phyloP scores from a whole-genome alignment of 1,140 invertebrate species.

The Drosophila mauritiana region DNA sequence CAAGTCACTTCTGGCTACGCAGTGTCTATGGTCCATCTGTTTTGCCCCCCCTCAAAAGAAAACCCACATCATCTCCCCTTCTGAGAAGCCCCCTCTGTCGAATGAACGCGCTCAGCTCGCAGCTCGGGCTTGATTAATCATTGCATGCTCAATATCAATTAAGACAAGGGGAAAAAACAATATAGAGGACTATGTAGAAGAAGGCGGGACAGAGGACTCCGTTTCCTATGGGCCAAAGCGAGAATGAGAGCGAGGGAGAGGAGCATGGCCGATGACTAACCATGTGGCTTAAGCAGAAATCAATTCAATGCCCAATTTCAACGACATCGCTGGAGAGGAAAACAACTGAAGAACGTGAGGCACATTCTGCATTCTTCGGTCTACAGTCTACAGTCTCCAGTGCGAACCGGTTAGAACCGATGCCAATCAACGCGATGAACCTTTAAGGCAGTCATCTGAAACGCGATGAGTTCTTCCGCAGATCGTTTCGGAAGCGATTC shows the following conservation, averaged over 20 bases:
- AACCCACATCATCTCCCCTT: background rate
- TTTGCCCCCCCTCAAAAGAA: background rate
- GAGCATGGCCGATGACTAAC: constrained; percentile 54
- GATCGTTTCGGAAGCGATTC: background rate
- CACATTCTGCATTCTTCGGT: constrained; percentile 1
- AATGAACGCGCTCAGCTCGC: constrained; percentile 20
- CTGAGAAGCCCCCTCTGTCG: background rate
- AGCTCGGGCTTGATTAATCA: constrained; percentile 46
- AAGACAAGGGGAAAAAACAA: constrained; percentile 26
- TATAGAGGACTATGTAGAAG: too few species aligned
- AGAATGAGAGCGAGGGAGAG: background rate
- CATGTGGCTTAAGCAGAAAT: constrained; percentile 59
- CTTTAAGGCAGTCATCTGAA: constrained; percentile 34
- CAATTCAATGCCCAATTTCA: constrained; percentile 59
- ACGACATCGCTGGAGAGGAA: background rate
- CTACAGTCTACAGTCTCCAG: constrained; percentile 30
- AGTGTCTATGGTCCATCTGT: constrained; percentile 26
- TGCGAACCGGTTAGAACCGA: constrained; percentile 64
- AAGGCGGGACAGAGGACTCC: background rate
- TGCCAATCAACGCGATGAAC: constrained; percentile 53
- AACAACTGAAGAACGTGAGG: background rate
- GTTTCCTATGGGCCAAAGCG: background rate
- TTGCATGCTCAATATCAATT: constrained; percentile 70
- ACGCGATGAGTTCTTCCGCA: constrained; percentile 1
- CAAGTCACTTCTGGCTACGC: constrained; percentile 37